Evolutionary conservation across 2,113 vertebrate species (phyloP), one percentile per base, ranked within the genome.

Genomic region (Thymallus thymallus): DNA sequence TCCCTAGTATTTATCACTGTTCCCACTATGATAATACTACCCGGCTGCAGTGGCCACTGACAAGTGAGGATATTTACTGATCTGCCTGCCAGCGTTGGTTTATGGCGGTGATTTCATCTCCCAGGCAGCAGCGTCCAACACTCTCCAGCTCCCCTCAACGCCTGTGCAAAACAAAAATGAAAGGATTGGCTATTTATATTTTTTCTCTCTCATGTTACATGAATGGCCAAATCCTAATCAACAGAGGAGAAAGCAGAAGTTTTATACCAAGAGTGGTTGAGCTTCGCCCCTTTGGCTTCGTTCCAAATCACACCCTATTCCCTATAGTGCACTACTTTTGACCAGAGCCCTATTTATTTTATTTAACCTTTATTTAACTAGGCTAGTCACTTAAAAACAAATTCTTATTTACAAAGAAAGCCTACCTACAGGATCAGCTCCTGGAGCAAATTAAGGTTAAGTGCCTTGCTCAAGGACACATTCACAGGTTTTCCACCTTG

Each of bases 241-340:
- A 78, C 69, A 67, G 75, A 82, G 74, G 72, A 70, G 68, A 74
- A 74, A 80, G 73, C 74, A 63, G 79, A 80, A 26, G 76, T 80
- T 80, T 82, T 72, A 68, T 68, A 69, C 78, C 81, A 7, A 41
- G 20, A 69, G 79, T 30, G 18, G 74, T 77, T n/a, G 20, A 29
- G 35, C 35, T 41, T 41, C 9, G 35, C 9, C 35, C 1, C 35
- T 51, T 18, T 51, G 14, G 16, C 48, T 18, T 41, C 2, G 9
- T 41, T 10, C 35, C 9, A 41, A 41, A 12, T 41, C 9, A 0
- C 35, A 41, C 3, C 48, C 16, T 51, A 51, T 51, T 18, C 16
- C 16, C 46, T 51, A 41, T 41, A 41, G 35, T 41, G 48, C 13
- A 18, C 16, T 51, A 14, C 12, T 18, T 14, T 51, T 51, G 16